Conservation (phyloP, 2,888 invertebrate species). For the Hemaris fuciformis region DNA sequence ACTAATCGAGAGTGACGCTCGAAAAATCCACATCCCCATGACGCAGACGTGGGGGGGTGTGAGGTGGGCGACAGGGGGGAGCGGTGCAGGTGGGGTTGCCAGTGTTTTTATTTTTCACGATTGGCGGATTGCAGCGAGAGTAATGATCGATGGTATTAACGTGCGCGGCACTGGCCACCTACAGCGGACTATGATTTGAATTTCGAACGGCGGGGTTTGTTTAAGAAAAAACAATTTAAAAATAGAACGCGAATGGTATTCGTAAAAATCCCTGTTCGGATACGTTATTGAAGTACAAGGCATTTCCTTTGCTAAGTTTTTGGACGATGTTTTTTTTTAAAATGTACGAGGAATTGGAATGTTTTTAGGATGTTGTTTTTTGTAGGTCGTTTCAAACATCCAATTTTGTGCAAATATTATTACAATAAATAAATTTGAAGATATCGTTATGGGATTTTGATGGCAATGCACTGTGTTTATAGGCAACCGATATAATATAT, state of each 20-base stretch:
- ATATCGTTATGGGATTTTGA: no score
- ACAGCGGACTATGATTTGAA: conserved; percentile 52
- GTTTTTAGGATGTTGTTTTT: neutral
- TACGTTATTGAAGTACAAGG: neutral
- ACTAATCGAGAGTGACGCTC: conserved; percentile 69
- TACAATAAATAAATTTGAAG: no score
- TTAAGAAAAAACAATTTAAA: neutral
- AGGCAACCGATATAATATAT: no score
- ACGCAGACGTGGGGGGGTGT: conserved; percentile 41
- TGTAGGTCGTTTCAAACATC: neutral
- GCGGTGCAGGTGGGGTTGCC: conserved; percentile 62
- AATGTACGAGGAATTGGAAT: neutral
- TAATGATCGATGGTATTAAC: conserved; percentile 81
- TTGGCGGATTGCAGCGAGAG: conserved; percentile 79
- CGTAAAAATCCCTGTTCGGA: neutral
- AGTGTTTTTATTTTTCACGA: conserved; percentile 79
- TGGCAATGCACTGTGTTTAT: no score
- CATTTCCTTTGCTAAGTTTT: neutral
- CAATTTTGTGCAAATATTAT: no score
- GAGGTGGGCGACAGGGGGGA: conserved; percentile 29
- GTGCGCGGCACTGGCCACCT: conserved; percentile 65
- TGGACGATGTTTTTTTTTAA: neutral
- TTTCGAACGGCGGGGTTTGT: conserved; percentile 32
- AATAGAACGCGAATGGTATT: neutral
- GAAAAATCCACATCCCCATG: conserved; percentile 71